A percentile compares a stretch with the other conserved stretches of the same genome.
Conservation (phyloP, 1,140 invertebrate genomes). For the Bombus balteatus region DNA sequence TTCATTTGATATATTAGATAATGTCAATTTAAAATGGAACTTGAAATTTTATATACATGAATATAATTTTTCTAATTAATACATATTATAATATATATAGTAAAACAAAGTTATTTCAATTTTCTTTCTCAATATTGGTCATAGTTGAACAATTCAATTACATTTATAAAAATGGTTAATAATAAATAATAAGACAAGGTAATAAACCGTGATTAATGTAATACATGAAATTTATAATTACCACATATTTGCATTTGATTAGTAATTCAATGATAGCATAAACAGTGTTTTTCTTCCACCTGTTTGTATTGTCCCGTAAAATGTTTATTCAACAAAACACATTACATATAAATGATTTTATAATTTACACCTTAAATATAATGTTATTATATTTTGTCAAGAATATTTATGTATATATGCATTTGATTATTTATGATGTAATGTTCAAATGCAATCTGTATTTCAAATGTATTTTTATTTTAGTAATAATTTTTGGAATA, state of each 20-base stretch:
- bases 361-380: constrained; percentile 1
- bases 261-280: not conserved
- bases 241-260: not conserved
- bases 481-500: not conserved
- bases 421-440: not conserved
- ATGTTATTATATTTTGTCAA: not conserved
- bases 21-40: not conserved
- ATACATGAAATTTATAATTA: constrained; percentile 5
- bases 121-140: not conserved
- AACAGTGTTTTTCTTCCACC: not conserved
- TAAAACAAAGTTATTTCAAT: not conserved
- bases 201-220: not conserved
- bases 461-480: constrained; percentile 17
- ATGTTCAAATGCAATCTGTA: not conserved
- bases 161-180: not conserved
- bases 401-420: not conserved
- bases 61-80: not conserved
- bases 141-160: not conserved
- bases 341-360: constrained; percentile 27
- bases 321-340: constrained; percentile 20
- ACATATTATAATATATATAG: not conserved
- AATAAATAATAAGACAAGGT: not conserved
- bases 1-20: not conserved
- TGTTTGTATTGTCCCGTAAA: constrained; percentile 18
- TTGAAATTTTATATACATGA: not conserved